Evolutionary conservation across 2,888 invertebrate species (phyloP), one percentile per base, ranked within the genome.

Genomic region (Megaustenia siamemsis): DNA sequence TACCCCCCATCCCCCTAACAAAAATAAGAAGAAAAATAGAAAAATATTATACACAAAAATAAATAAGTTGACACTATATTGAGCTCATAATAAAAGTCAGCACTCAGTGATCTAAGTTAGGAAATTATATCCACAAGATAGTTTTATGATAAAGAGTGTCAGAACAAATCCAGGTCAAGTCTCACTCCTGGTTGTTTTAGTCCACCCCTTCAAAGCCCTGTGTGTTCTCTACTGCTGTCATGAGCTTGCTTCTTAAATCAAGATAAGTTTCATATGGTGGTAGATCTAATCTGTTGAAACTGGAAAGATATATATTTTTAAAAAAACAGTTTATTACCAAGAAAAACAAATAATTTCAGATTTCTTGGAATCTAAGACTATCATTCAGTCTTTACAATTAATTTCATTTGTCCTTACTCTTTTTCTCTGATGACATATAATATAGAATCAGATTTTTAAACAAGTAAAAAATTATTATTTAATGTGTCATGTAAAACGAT

Each of bases 141-240:
- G 18, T 21, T 38, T 38, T 1, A 69, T 69, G 21, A 69, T 38
- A 18, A 10, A 49, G 49, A 21, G n/a, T 69, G 40, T 5, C 21
- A 38, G 21, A 69, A 40, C 38, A 49, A 68, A 69, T 24, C 40
- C 18, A 69, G 6, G 6, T 21, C 32, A 21, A 15, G 10, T 38
- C 69, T 40, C 69, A 32, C 18, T 63, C 63, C 38, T 43, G 35
- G 5, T 60, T 24, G 5, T 53, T 38, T n/a, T 53, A 99, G 96
- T 99, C 99, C 89, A 99, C 99, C 88, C 99, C 99, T 86, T 98
- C 98, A 95, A 99, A 99, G 87, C 95, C 94, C 95, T 99, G 99
- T 85, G 99, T 98, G 88, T 99, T 99, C 95, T 99, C 99, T 92
- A 99, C 98, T 88, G 99, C 99, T 94, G 98, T 97, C 90, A 99